Percentiles rank a stretch among this genome's conserved stretches.
Conservation (phyloP, 2,888 invertebrate species). For the Agelastica alni region DNA sequence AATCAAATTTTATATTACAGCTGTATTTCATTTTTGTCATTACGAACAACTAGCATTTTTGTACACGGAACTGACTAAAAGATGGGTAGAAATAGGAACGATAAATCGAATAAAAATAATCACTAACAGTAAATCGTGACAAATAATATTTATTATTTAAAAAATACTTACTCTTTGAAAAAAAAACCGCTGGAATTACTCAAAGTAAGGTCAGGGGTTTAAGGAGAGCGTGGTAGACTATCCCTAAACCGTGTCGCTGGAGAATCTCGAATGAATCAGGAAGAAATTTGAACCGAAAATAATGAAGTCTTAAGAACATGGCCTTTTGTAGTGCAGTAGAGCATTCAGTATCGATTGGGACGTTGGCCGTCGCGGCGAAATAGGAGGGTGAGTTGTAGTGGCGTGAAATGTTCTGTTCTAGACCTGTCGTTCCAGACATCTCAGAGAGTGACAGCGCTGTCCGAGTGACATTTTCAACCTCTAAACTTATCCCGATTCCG, state of each 20-base stretch:
- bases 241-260: too few species aligned
- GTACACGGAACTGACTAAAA: too few species aligned
- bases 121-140: neutral
- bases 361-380: constrained; percentile 5
- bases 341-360: constrained; percentile 39
- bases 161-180: too few species aligned
- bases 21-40: constrained; percentile 6
- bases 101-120: too few species aligned
- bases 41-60: constrained; percentile 13
- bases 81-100: too few species aligned
- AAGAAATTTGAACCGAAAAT: constrained; percentile 12
- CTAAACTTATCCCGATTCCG: constrained; percentile 25
- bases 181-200: too few species aligned
- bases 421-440: constrained; percentile 50
- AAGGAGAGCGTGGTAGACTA: too few species aligned
- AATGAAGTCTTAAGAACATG: constrained; percentile 20
- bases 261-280: too few species aligned
- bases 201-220: too few species aligned
- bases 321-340: constrained; percentile 27
- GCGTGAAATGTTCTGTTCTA: constrained; percentile 40
- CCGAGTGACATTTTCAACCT: constrained; percentile 44
- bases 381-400: constrained; percentile 30
- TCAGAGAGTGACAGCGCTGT: constrained; percentile 51
- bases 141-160: too few species aligned
- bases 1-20: constrained; percentile 21